Evolutionary conservation across 2,888 invertebrate species (phyloP).

Genomic region (Ethmia dodecea): DNA sequence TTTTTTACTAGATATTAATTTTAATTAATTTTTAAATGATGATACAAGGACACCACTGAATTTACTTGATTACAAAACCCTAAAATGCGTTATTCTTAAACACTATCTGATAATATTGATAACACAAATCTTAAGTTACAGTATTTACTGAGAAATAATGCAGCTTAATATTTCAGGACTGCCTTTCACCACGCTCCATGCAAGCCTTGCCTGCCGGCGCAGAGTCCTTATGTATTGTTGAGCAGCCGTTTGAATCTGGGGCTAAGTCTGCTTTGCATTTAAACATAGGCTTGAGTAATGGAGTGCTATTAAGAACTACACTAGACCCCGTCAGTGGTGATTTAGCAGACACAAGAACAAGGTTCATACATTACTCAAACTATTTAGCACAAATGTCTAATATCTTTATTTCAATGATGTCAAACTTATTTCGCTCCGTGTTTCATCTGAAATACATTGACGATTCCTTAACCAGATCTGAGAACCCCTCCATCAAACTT

Average conservation of each 20-base stretch:
- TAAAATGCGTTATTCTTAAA: conserved; percentile 73
- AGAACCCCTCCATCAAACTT: conserved; percentile 25
- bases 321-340: conserved; percentile 97
- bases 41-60: conserved; percentile 76
- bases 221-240: conserved; percentile 97
- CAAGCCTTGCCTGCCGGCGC: conserved; percentile 97
- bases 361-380: conserved; percentile 51
- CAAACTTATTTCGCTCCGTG: conserved; percentile 71
- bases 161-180: conserved; percentile 81
- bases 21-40: conserved; percentile 40
- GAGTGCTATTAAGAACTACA: conserved; percentile 94
- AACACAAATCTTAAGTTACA: neutral
- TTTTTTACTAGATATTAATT: too few relatives aligned
- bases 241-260: conserved; percentile 84
- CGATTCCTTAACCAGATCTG: conserved; percentile 73
- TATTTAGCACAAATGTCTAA: conserved; percentile 1
- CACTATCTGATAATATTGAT: conserved; percentile 34
- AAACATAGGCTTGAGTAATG: conserved; percentile 98
- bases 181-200: conserved; percentile 96
- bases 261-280: conserved; percentile 88
- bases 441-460: conserved; percentile 80
- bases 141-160: neutral
- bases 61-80: conserved; percentile 67
- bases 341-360: conserved; percentile 96
- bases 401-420: conserved; percentile 1